A percentile compares a stretch with the other conserved stretches of the same genome.
Conservation (phyloP, 2,113 vertebrate genomes). For the Grus americana region DNA sequence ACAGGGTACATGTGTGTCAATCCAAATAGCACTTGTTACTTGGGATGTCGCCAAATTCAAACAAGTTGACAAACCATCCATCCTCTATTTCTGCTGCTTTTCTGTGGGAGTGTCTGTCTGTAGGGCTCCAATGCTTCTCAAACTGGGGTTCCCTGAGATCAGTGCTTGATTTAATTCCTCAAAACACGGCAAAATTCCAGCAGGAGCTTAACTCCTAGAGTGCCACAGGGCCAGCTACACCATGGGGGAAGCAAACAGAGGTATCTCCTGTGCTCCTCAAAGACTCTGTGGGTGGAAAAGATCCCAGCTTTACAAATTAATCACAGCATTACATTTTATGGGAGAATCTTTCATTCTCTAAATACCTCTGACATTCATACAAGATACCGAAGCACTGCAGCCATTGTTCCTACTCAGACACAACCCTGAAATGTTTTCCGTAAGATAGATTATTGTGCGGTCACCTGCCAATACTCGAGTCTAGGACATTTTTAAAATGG, state of each 20-base stretch:
- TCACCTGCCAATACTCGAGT: neutral
- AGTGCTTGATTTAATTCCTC: neutral
- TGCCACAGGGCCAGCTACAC: neutral
- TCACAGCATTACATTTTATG: neutral
- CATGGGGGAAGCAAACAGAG: neutral
- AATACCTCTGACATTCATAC: neutral
- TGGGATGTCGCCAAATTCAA: neutral
- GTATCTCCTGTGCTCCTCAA: neutral
- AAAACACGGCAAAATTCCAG: neutral
- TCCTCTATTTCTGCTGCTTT: neutral
- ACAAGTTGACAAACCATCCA: neutral
- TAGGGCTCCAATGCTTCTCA: neutral
- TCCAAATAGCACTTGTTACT: neutral
- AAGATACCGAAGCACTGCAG: neutral
- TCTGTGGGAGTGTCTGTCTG: neutral
- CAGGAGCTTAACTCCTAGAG: neutral
- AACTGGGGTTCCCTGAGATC: neutral
- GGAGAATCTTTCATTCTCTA: neutral
- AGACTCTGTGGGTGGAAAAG: neutral
- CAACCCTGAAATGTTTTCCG: neutral
- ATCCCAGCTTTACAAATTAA: neutral
- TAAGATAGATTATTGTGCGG: neutral
- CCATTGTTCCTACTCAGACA: neutral
- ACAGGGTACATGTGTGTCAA: rapidly evolving
- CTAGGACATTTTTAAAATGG: neutral